These are phyloP conservation scores for Hirtodrosophila histrioides DNA, from an alignment of 2,888 invertebrate species.

Conservation along the genomic window DNA sequence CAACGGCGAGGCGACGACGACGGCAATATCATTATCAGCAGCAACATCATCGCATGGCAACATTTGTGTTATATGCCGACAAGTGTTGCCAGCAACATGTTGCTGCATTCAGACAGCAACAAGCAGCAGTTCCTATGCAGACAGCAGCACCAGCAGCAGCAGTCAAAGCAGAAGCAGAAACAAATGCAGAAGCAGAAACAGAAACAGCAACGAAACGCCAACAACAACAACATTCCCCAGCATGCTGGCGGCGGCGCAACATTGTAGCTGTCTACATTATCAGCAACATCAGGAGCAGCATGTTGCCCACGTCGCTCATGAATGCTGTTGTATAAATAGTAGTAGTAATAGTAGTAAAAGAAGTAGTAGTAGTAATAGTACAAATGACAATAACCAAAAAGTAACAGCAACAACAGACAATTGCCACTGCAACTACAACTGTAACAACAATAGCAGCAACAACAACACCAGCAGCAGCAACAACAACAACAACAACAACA, in stretches of 20 bases:
- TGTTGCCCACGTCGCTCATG: conserved; percentile 8
- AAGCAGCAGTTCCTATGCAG: conserved; percentile 38
- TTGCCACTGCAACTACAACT: conserved; percentile 35
- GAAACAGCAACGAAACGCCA: conserved; percentile 21
- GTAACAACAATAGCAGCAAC: conserved; percentile 12
- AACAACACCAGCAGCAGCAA: conserved; percentile 12
- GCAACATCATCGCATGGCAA: conserved; percentile 27
- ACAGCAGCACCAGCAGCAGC: conserved; percentile 21
- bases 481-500: conserved; percentile 22
- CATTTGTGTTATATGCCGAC: conserved; percentile 63
- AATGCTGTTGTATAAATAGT: conserved; percentile 37
- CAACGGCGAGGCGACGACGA: background rate
- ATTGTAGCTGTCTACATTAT: conserved; percentile 31
- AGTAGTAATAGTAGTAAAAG: conserved; percentile 8
- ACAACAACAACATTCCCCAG: conserved; percentile 50
- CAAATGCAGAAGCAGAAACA: conserved; percentile 5
- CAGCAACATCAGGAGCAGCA: conserved; percentile 24
- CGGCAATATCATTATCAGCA: conserved; percentile 3
- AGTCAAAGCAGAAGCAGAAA: conserved; percentile 14
- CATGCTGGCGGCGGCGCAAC: conserved; percentile 23
- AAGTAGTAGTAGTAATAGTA: conserved; percentile 49
- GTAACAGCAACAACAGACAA: conserved; percentile 40
- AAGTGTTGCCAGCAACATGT: conserved; percentile 44
- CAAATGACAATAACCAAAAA: conserved; percentile 70
- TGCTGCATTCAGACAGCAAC: conserved; percentile 49